These are phyloP conservation scores for Spermophilus dauricus DNA, from an alignment of 2,113 vertebrate genomes.

Conservation along the genomic window DNA sequence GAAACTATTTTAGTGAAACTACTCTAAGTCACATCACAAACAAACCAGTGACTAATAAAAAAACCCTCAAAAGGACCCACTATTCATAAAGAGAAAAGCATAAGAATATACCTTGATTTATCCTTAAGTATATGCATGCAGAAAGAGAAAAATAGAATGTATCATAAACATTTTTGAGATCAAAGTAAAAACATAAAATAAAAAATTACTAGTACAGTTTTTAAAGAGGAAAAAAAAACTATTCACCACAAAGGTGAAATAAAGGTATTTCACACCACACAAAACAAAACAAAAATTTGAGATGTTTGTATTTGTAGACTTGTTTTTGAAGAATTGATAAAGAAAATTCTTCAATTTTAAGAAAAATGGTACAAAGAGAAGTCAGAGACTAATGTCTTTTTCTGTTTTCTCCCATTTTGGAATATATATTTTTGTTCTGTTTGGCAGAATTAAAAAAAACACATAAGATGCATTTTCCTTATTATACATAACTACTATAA, in stretches of 20 bases:
- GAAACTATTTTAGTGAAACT: background rate
- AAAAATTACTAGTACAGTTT: background rate
- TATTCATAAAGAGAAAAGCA: background rate
- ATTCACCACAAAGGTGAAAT: background rate
- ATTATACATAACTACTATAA: background rate
- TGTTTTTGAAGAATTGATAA: background rate
- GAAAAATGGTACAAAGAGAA: background rate
- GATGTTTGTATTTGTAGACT: background rate
- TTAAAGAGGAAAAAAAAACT: background rate
- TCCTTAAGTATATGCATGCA: background rate
- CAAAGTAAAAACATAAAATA: background rate
- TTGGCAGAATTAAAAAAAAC: background rate
- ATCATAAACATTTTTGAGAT: background rate
- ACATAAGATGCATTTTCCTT: background rate
- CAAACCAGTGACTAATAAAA: background rate
- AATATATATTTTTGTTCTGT: background rate
- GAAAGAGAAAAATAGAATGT: too few species aligned
- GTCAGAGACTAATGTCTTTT: background rate
- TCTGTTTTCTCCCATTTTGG: background rate
- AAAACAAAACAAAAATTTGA: background rate
- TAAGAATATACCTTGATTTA: background rate
- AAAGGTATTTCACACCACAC: background rate
- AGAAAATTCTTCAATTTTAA: background rate
- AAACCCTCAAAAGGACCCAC: too few species aligned
- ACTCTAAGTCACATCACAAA: background rate